Percentiles rank a stretch among this genome's conserved stretches.
These are phyloP conservation scores for Hesperia comma DNA, from an alignment of 2,888 invertebrate genomes.

Conservation along the genomic window DNA sequence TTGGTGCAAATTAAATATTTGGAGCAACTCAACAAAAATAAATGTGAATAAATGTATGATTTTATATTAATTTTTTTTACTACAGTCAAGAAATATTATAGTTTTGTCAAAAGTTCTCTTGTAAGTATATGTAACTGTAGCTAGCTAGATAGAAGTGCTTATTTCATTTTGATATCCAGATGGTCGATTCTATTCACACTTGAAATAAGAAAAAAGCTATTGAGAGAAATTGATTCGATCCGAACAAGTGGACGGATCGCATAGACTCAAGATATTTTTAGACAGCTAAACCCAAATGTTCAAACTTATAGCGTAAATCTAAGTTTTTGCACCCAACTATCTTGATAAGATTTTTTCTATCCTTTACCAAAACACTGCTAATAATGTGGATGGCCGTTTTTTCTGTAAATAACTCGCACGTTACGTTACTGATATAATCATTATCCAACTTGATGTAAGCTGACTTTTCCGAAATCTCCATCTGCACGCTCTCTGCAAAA, in stretches of 20 bases:
- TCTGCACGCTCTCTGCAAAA: too few relatives aligned
- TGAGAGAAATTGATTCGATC: conserved; percentile 69
- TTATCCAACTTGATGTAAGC: too few relatives aligned
- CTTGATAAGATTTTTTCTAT: too few relatives aligned
- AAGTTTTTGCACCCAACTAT: neutral
- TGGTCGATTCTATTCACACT: conserved; percentile 55
- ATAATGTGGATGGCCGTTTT: too few relatives aligned
- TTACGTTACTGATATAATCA: too few relatives aligned
- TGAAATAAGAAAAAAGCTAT: conserved; percentile 56
- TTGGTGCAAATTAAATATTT: too few relatives aligned
- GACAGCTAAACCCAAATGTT: conserved; percentile 41
- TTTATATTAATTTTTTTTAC: too few relatives aligned
- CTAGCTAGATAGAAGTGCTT: conserved; percentile 7
- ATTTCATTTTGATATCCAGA: conserved; percentile 49
- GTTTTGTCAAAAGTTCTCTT: neutral
- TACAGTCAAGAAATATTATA: conserved; percentile 29
- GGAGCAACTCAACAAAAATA: too few relatives aligned
- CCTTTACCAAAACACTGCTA: too few relatives aligned
- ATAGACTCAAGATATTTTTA: conserved; percentile 48
- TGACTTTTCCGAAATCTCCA: too few relatives aligned
- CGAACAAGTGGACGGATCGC: conserved; percentile 49
- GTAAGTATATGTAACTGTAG: conserved; percentile 9
- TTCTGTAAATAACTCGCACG: too few relatives aligned
- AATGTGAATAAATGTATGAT: too few relatives aligned
- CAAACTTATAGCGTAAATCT: neutral